Conservation (phyloP, 2,888 invertebrate genomes). For the Serrognathus titanus region DNA sequence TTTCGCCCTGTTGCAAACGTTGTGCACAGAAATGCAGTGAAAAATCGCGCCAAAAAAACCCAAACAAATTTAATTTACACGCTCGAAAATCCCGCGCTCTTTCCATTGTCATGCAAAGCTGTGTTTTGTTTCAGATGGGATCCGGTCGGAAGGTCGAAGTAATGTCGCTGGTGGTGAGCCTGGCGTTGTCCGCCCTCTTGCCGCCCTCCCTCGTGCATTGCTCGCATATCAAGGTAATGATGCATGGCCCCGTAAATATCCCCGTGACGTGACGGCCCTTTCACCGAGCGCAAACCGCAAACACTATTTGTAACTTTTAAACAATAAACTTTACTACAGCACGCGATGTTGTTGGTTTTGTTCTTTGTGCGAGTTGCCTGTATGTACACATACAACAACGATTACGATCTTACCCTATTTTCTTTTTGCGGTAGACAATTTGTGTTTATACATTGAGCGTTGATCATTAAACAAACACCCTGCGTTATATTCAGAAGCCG, state of each 20-base stretch:
- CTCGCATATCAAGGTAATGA: conserved; percentile 4
- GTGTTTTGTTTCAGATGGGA: conserved; percentile 3
- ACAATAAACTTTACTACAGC: not conserved
- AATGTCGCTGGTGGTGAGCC: not conserved
- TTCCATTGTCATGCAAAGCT: not conserved
- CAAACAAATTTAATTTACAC: too few species aligned
- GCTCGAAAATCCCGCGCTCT: too few species aligned
- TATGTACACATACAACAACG: too few species aligned
- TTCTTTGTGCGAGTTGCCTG: not conserved
- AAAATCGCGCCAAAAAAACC: too few species aligned
- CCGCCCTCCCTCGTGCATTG: not conserved
- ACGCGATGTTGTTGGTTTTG: not conserved
- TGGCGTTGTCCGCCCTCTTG: not conserved
- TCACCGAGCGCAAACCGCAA: not conserved
- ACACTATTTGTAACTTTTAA: not conserved
- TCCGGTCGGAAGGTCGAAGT: conserved; percentile 2
- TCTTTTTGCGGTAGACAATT: too few species aligned
- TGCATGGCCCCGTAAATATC: not conserved
- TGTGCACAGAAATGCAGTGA: too few species aligned
- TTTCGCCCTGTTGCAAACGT: too few species aligned
- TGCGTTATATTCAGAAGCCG: too few species aligned
- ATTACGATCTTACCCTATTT: too few species aligned
- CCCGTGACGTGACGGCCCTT: too few species aligned
- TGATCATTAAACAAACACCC: too few species aligned
- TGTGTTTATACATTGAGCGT: too few species aligned